Evolutionary conservation across 2,113 vertebrate species (phyloP).

Genomic region (Sarotherodon lohbergeri): DNA sequence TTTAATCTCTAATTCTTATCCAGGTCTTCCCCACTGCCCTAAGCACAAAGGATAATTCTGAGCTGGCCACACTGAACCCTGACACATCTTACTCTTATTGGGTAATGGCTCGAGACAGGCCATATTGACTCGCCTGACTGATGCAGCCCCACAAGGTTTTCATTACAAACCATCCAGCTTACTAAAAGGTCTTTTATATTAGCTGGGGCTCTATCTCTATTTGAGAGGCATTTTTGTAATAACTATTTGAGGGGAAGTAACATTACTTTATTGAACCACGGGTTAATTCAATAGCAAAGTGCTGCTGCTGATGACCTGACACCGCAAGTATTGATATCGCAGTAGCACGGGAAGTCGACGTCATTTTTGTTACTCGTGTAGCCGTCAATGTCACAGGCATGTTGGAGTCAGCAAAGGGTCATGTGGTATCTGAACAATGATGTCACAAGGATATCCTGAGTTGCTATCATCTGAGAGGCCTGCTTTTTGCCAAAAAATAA

Average conservation of each 20-base stretch:
- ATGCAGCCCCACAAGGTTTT: slow-evolving; percentile 55
- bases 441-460: not conserved
- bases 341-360: not conserved
- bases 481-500: not conserved
- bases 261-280: slow-evolving; percentile 32
- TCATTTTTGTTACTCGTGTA: not conserved
- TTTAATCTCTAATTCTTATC: slow-evolving; percentile 33
- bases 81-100: slow-evolving; percentile 60
- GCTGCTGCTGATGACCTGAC: not conserved
- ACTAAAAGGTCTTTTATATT: slow-evolving; percentile 59
- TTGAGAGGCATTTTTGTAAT: slow-evolving; percentile 42
- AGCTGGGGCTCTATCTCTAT: slow-evolving; percentile 33
- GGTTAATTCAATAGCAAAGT: slow-evolving; percentile 37
- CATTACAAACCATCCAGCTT: slow-evolving; percentile 54
- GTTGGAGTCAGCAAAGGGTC: not conserved
- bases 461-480: not conserved
- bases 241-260: slow-evolving; percentile 48
- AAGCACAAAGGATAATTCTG: slow-evolving; percentile 36
- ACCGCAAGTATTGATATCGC: not conserved
- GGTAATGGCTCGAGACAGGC: slow-evolving; percentile 61
- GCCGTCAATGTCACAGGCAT: not conserved
- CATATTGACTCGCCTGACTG: slow-evolving; percentile 60
- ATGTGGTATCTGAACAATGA: not conserved
- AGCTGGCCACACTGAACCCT: slow-evolving; percentile 38
- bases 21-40: not conserved